Evolutionary conservation across 1,140 invertebrate species (phyloP).

Genomic region (Heliconius hermathena): DNA sequence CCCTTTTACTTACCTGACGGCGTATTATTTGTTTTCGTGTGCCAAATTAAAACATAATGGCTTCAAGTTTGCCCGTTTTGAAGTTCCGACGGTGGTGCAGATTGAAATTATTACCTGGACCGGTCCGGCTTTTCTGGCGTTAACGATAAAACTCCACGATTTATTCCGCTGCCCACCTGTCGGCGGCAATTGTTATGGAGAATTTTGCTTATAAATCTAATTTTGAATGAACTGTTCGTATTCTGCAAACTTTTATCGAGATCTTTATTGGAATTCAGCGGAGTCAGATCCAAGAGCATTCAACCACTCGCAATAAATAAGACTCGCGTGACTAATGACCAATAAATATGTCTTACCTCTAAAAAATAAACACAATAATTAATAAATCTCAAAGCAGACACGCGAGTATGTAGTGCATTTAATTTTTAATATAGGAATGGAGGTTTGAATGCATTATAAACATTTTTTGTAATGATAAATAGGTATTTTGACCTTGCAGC

Average conservation of each 20-base stretch:
- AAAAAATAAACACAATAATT: conserved; percentile 29
- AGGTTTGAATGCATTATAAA: conserved; percentile 16
- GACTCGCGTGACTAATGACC: conserved; percentile 28
- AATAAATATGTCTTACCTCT: conserved; percentile 25
- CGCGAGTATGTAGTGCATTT: conserved; percentile 25
- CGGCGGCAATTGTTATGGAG: conserved; percentile 66
- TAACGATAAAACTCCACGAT: conserved; percentile 71
- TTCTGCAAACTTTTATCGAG: conserved; percentile 1
- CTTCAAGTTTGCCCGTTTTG: conserved; percentile 67
- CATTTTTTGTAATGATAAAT: conserved; percentile 36
- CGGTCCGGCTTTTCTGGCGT: conserved; percentile 40
- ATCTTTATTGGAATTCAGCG: neutral
- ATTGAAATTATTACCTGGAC: conserved; percentile 75
- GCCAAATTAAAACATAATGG: conserved; percentile 71
- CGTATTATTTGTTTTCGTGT: conserved; percentile 55
- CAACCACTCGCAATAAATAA: conserved; percentile 39
- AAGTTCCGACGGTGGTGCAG: conserved; percentile 61
- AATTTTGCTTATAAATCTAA: conserved; percentile 45
- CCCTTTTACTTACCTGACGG: conserved; percentile 32
- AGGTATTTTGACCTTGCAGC: conserved; percentile 45
- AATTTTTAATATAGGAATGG: conserved; percentile 26
- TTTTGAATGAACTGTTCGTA: conserved; percentile 19
- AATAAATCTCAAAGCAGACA: conserved; percentile 28
- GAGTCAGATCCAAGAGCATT: conserved; percentile 44
- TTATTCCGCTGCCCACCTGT: conserved; percentile 68